Base-by-base conservation (phyloP, 2,888 invertebrate genomes). In the Cataglyphis cursor region DNA sequence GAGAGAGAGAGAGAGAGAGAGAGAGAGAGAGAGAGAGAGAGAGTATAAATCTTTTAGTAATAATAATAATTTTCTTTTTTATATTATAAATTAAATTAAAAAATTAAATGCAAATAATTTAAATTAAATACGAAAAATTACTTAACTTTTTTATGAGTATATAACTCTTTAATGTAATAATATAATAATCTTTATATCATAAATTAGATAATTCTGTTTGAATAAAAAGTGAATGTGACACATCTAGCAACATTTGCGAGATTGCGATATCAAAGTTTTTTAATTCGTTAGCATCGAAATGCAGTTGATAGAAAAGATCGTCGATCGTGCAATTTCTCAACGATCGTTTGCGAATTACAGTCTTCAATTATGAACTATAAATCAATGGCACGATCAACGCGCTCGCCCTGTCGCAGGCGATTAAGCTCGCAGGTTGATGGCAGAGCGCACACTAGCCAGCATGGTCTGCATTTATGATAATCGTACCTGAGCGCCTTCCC, bases 401-500 rank as follows among this genome's bases (percentile, higher is more conserved):
- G 70, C 54, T 51, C 82, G 74, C 57, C 54, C 88, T 91, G 90
- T 91, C 90, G 87, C 81, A 84, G 84, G 87, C 87, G 88, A 91
- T 91, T 91, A 90, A 90, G 89, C 64, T 51, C 38, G 73, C 70
- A 59, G 38, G 48, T 48, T 41, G n/a, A 24, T 64, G 76, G 65
- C 64, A 66, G 74, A 51, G 57, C 54, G 68, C 84, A 24, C 21
- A 21, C 61, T 64, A 70, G 62, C 38, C 35, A 28, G 1, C 28
- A 61, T 51, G 82, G 75, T 24, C 82, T 83, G 81, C 86, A 83
- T 88, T 91, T 89, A 89, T 86, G 88, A 89, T 90, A 88, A 90
- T 91, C 89, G 83, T 88, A 94, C 94, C 94, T 94, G 93, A 94
- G 90, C 90, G 93, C 90, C 92, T 94, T 93, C 91, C 94, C 94